A percentile compares a stretch with the other conserved stretches of the same genome.
Evolutionary conservation across 2,888 invertebrate species (phyloP).

Genomic region (Pseudococcus longispinus): DNA sequence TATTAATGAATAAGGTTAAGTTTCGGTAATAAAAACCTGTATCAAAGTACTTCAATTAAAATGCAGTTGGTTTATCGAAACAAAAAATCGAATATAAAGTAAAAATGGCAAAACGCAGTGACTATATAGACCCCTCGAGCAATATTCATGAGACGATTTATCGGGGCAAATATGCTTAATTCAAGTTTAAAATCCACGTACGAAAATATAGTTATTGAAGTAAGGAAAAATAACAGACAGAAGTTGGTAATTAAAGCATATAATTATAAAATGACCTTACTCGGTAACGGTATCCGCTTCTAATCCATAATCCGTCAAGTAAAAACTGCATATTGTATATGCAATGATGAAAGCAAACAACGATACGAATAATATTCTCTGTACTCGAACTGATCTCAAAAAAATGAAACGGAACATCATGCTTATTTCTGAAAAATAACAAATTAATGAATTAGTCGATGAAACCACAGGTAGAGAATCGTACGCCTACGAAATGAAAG

Average conservation of each 20-base stretch:
- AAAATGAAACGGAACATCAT: neutral
- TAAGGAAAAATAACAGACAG: too few relatives aligned
- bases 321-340: slow-evolving; percentile 3
- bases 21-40: neutral
- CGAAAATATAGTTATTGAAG: too few relatives aligned
- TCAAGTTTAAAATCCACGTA: too few relatives aligned
- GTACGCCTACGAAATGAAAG: too few relatives aligned
- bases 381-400: neutral
- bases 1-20: neutral
- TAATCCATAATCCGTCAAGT: slow-evolving; percentile 16
- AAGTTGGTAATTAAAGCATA: neutral
- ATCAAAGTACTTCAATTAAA: neutral
- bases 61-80: neutral
- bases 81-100: too few relatives aligned
- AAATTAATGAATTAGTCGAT: too few relatives aligned
- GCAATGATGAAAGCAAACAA: neutral
- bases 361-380: neutral
- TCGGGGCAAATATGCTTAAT: too few relatives aligned
- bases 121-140: too few relatives aligned
- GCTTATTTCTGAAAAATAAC: neutral
- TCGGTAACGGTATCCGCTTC: neutral
- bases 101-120: too few relatives aligned
- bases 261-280: neutral
- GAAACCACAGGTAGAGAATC: too few relatives aligned
- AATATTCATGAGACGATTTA: too few relatives aligned